phyloP scores from a whole-genome alignment of 1,140 invertebrate genomes.

The Plutomurus gul region DNA sequence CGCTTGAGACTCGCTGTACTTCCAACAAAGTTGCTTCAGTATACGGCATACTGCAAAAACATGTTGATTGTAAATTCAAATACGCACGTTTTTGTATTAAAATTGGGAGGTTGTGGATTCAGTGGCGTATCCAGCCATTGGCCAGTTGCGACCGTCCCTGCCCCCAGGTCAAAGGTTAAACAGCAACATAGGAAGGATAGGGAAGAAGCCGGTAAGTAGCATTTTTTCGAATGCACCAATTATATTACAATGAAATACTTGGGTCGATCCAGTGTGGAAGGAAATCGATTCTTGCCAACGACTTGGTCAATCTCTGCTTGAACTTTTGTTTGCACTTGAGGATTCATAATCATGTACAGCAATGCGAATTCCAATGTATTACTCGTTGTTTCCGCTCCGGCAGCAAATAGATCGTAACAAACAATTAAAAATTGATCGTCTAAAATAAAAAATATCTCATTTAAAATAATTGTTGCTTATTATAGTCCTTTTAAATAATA shows the following conservation, averaged over 20 bases:
- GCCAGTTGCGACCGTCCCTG: too few species aligned
- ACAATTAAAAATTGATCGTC: constrained; percentile 48
- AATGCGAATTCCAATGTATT: constrained; percentile 37
- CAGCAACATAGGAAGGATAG: not conserved
- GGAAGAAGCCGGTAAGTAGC: too few species aligned
- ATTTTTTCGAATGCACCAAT: too few species aligned
- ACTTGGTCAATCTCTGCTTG: constrained; percentile 58
- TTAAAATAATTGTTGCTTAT: too few species aligned
- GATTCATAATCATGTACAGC: constrained; percentile 37
- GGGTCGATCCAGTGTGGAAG: constrained; percentile 69
- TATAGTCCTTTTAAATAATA: too few species aligned
- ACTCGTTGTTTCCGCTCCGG: constrained; percentile 33
- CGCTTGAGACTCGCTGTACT: constrained; percentile 75
- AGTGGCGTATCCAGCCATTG: too few species aligned
- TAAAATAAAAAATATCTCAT: too few species aligned
- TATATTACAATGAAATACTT: constrained; percentile 62
- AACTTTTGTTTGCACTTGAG: constrained; percentile 41
- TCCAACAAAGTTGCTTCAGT: constrained; percentile 76
- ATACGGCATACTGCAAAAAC: constrained; percentile 68
- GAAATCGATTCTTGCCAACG: constrained; percentile 69
- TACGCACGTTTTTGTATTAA: too few species aligned
- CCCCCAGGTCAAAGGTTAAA: too few species aligned
- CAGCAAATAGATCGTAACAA: constrained; percentile 58
- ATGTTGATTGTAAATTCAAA: too few species aligned
- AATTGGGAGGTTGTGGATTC: too few species aligned